phyloP scores from a whole-genome alignment of 2,797 vertebrate species.

The Epinephelus coioides region DNA sequence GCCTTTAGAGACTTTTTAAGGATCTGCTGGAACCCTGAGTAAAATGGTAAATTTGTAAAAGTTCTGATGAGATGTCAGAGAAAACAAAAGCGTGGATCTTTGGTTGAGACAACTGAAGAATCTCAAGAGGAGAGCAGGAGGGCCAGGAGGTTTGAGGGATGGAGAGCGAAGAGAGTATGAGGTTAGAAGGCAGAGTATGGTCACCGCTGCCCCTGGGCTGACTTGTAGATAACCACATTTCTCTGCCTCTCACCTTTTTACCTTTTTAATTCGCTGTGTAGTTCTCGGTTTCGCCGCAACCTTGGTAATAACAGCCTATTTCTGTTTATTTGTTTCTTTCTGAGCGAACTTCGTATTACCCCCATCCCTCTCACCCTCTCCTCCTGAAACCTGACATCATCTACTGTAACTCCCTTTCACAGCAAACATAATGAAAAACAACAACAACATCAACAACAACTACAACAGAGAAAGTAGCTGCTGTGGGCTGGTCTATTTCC shows the following conservation, averaged over 20 bases:
- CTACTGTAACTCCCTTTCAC: constrained; percentile 27
- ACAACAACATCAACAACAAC: constrained; percentile 21
- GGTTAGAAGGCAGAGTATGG: constrained; percentile 38
- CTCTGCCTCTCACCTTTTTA: constrained; percentile 56
- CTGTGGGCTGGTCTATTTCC: constrained; percentile 37
- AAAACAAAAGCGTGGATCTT: constrained; percentile 14
- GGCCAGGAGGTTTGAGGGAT: neutral
- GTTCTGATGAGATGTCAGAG: constrained; percentile 8
- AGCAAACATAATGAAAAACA: constrained; percentile 44
- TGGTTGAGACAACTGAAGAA: neutral
- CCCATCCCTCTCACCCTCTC: constrained; percentile 34
- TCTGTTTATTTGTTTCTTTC: constrained; percentile 57
- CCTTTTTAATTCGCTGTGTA: constrained; percentile 45
- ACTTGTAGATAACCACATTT: constrained; percentile 44
- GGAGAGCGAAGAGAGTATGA: constrained; percentile 7
- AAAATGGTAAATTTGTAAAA: neutral
- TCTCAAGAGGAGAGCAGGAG: neutral
- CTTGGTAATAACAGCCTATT: constrained; percentile 55
- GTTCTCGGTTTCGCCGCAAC: constrained; percentile 51
- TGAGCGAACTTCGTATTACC: constrained; percentile 52
- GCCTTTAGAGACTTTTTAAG: too few relatives aligned
- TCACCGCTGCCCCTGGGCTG: constrained; percentile 47
- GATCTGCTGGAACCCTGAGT: too few relatives aligned
- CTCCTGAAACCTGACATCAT: constrained; percentile 36
- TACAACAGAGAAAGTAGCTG: constrained; percentile 43